These are phyloP conservation scores for Cygnus olor DNA, from an alignment of 2,797 vertebrate genomes.

Conservation along the genomic window DNA sequence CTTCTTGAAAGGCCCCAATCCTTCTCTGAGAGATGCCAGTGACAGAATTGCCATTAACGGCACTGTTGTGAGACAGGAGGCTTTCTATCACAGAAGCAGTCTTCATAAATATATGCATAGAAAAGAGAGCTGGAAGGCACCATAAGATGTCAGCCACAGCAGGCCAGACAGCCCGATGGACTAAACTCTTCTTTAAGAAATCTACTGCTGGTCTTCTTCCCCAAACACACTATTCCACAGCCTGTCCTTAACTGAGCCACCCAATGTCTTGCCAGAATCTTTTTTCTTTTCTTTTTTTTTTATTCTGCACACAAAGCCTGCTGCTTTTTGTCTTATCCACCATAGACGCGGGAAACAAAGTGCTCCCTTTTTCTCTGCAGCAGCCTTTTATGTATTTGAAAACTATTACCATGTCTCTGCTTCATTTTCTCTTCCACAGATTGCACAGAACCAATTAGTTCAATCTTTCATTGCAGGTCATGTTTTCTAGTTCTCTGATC, in stretches of 20 bases:
- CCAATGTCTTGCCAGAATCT: neutral
- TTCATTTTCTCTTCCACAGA: conserved; percentile 36
- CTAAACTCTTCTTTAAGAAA: neutral
- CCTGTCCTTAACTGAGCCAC: neutral
- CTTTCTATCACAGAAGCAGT: neutral
- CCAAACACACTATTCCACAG: neutral
- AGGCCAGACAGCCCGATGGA: neutral
- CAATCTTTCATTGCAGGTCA: neutral
- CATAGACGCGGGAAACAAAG: neutral
- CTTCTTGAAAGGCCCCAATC: neutral
- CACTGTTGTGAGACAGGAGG: neutral
- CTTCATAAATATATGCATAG: neutral
- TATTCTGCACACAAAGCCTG: neutral
- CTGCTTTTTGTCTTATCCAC: neutral
- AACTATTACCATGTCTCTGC: neutral
- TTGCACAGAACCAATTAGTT: conserved; percentile 48
- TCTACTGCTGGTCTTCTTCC: neutral
- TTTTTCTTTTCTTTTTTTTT: neutral
- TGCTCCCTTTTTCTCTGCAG: neutral
- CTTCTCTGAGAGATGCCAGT: neutral
- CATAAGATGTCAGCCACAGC: neutral
- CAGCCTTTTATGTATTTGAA: conserved; percentile 32
- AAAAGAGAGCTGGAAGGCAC: neutral
- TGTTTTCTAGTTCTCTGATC: conserved; percentile 53
- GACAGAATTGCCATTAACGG: neutral